A percentile compares a stretch with the other conserved stretches of the same genome.
Conservation (phyloP, 1,140 invertebrate genomes). For the Lithobius niger region DNA sequence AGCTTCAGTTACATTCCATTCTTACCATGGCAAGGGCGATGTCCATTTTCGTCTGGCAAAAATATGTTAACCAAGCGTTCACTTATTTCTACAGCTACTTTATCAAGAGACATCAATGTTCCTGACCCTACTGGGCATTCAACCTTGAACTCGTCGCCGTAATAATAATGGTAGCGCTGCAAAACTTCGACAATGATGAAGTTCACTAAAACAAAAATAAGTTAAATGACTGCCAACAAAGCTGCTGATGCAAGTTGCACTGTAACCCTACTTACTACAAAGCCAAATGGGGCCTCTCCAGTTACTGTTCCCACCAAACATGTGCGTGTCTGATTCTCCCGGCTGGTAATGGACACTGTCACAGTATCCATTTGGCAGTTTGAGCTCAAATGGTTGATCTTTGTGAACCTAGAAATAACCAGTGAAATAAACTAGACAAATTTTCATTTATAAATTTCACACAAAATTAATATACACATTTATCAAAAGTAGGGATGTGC, state of each 20-base stretch:
- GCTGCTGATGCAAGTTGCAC: neutral
- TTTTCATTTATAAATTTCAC: too few species aligned
- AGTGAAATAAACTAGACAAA: too few species aligned
- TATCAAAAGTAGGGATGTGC: too few species aligned
- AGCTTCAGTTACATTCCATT: too few species aligned
- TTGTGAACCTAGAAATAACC: slow-evolving; percentile 5
- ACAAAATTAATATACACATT: too few species aligned
- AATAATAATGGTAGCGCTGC: slow-evolving; percentile 29
- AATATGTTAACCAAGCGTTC: slow-evolving; percentile 26
- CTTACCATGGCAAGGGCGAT: slow-evolving; percentile 31
- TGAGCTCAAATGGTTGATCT: slow-evolving; percentile 21
- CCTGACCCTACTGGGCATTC: slow-evolving; percentile 31
- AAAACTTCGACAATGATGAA: slow-evolving; percentile 29
- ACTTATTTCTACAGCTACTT: slow-evolving; percentile 27
- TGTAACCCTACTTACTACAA: slow-evolving; percentile 8
- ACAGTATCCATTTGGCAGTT: slow-evolving; percentile 10
- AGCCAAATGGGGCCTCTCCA: slow-evolving; percentile 36
- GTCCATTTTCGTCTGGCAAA: slow-evolving; percentile 25
- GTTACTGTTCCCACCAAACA: slow-evolving; percentile 38
- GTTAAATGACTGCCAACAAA: neutral
- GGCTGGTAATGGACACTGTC: slow-evolving; percentile 30
- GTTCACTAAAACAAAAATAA: slow-evolving; percentile 15
- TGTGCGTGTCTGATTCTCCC: slow-evolving; percentile 29
- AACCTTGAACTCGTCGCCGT: slow-evolving; percentile 29
- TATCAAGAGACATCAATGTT: slow-evolving; percentile 24